Base-by-base conservation (phyloP, 2,888 invertebrate genomes). In the Caenorhabditis uteleia region DNA sequence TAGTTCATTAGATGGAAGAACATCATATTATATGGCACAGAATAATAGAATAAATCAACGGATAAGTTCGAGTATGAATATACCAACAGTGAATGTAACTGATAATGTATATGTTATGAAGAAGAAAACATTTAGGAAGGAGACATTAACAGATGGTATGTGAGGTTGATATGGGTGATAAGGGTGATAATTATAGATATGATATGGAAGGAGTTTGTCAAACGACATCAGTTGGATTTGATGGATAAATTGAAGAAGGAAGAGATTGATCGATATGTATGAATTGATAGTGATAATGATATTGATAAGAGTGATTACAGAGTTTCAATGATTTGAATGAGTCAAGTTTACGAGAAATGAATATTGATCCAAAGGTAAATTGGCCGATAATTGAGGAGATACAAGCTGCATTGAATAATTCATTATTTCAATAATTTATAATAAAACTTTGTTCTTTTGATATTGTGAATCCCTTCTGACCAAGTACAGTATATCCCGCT, bases 241-340 rank as follows among this genome's bases (percentile, higher is more conserved):
- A 64, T 64, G 53, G 29, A 33, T 2, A 53, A 38, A 6, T 20
- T 64, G 16, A 48, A 49, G 36, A 20, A n/a, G 3, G 64, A 53
- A 12, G 64, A 64, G 39, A 64, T 64, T n/a, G 64, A 64, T 36
- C 43, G 34, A 27, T 49, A 64, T 34, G 64, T 64, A 2, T 25
- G 36, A 27, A 23, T 40, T 18, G 4, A 7, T n/a, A 8, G 4
- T 20, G 20, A 18, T 10, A 18, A n/a, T 20, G 26, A 6, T n/a
- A 21, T 31, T 18, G 21, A 31, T 29, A 18, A 3, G 10, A 12
- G 7, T 14, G 18, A 26, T 64, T 53, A 33, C 57, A 64, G 64
- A 57, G 45, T 42, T 64, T 64, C 49, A 53, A 57, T 48, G 14
- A 3, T 10, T 16, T 64, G 3, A 29, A 23, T 27, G 45, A 61